Base-by-base conservation (phyloP, 2,113 vertebrate species). In the Semicossyphus pulcher region DNA sequence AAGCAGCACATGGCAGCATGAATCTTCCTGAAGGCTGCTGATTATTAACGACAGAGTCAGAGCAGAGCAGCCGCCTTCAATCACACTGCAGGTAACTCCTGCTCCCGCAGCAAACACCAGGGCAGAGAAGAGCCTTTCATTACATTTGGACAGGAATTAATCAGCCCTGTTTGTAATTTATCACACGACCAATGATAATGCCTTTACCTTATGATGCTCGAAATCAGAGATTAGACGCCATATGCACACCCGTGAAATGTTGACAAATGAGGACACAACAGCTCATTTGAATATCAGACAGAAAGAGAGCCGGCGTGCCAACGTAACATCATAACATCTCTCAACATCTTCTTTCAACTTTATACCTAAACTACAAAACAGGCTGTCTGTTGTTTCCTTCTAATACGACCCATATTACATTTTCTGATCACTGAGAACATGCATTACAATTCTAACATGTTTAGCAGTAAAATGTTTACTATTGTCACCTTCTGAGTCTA, bases 21-120 rank as follows among this genome's bases (percentile, higher is more conserved):
- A 84, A 81, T 91, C 83, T 89, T 82, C 76, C 74, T 68, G 81
- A 88, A 84, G 62, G 78, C 71, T 72, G 67, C 37, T 83, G 80
- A 82, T 85, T 89, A 89, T 81, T 83, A 76, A 91, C 63, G 82
- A 80, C 52, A 45, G 65, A 53, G 65, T 60, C 76, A 73, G 72
- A 21, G 3, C 61, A 60, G 78, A 80, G 67, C 79, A 72, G 72
- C 72, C 76, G 63, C 85, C 67, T 80, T 88, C 80, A 70, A 75
- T 86, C 81, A 73, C 69, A 39, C 66, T 5, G 48, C 74, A 86
- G 79, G 81, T 84, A 73, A 72, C 83, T 84, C 71, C 71, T 56
- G 57, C 49, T 53, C 37, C 49, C 49, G 18, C 42, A 20, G 62
- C 58, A 69, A 58, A 69, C 68, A 65, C 0, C 10, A 28, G 20